These are phyloP conservation scores for Dynastes tityus DNA, from an alignment of 2,888 invertebrate genomes.

Conservation along the genomic window DNA sequence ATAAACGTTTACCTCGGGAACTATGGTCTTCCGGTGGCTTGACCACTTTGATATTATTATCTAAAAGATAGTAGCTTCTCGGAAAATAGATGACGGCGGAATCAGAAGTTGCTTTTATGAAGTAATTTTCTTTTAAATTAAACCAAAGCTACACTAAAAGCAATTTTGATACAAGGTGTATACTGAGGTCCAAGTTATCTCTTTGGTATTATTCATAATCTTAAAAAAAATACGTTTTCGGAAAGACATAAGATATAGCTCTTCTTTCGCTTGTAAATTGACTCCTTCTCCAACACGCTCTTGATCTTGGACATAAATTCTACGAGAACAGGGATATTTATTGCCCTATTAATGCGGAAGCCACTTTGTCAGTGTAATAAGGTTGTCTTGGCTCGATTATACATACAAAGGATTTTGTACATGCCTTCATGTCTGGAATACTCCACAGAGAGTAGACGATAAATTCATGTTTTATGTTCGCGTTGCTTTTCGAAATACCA, in stretches of 20 bases:
- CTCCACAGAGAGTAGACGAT: not conserved
- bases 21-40: no score
- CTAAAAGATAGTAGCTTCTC: no score
- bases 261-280: not conserved
- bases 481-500: no score
- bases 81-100: not conserved
- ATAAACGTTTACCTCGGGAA: no score
- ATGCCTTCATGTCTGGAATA: not conserved
- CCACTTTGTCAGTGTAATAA: constrained; percentile 20
- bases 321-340: constrained; percentile 24
- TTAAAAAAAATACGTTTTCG: not conserved
- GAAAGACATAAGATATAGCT: not conserved
- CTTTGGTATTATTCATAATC: not conserved
- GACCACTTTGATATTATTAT: no score
- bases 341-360: constrained; percentile 14
- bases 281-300: constrained; percentile 9
- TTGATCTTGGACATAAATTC: constrained; percentile 31
- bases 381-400: constrained; percentile 14
- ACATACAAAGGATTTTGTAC: not conserved
- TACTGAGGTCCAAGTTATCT: not conserved
- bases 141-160: not conserved
- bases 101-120: not conserved
- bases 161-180: no score
- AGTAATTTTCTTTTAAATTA: not conserved
- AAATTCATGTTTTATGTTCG: no score